Percentiles rank a stretch among this genome's conserved stretches.
Conservation (phyloP, 2,888 invertebrate species). For the Plusia festucae region DNA sequence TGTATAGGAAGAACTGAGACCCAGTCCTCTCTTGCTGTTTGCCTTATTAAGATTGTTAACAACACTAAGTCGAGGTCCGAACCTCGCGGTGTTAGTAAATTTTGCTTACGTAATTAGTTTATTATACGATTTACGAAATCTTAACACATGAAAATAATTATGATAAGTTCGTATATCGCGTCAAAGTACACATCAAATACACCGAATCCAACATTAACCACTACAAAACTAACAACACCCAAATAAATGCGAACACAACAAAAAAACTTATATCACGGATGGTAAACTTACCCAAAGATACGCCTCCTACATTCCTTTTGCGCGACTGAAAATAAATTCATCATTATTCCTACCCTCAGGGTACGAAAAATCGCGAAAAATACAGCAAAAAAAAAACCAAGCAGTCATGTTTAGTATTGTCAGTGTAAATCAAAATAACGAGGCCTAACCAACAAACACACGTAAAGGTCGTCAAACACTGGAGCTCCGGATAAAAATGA, state of each 20-base stretch:
- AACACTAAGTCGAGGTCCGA: too few species aligned
- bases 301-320: constrained; percentile 32
- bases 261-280: constrained; percentile 40
- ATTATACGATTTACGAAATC: too few species aligned
- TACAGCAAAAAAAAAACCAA: constrained; percentile 50
- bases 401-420: constrained; percentile 57
- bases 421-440: constrained; percentile 66
- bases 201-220: background rate
- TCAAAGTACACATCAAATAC: background rate
- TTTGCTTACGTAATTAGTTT: too few species aligned
- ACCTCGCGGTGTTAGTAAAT: too few species aligned
- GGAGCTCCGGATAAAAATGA: constrained; percentile 45
- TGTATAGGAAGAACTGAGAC: too few species aligned
- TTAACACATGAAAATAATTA: too few species aligned
- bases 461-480: constrained; percentile 46
- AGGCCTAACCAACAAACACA: constrained; percentile 54
- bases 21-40: too few species aligned
- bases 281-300: constrained; percentile 51
- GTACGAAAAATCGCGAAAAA: constrained; percentile 51
- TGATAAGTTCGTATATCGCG: too few species aligned
- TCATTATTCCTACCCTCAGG: constrained; percentile 58
- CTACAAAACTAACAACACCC: background rate
- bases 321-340: constrained; percentile 48
- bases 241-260: constrained; percentile 9
- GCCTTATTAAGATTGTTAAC: too few species aligned